Conservation (phyloP, 2,888 invertebrate species). For the Drosophila demipolita region DNA sequence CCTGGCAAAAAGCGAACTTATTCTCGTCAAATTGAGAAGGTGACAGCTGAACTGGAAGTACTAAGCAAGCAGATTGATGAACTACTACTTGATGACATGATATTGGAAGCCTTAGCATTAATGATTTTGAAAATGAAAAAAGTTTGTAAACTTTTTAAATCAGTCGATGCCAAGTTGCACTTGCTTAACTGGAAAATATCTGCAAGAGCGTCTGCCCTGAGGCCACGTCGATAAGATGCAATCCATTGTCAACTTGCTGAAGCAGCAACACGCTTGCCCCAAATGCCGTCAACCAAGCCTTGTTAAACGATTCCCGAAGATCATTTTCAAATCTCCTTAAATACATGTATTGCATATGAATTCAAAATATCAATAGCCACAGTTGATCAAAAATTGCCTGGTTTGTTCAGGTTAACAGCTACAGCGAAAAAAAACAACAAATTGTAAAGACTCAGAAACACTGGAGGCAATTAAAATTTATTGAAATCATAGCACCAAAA, state of each 20-base stretch:
- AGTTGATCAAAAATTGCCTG: neutral
- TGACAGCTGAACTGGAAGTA: too few relatives aligned
- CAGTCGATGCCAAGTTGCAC: too few relatives aligned
- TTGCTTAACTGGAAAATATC: neutral
- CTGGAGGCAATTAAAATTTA: slow-evolving; percentile 49
- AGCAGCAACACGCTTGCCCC: neutral
- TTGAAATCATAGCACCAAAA: slow-evolving; percentile 42
- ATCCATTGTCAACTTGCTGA: neutral
- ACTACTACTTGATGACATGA: too few relatives aligned
- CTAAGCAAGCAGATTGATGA: too few relatives aligned
- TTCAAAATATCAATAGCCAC: neutral
- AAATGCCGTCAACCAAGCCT: neutral
- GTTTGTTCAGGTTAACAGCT: neutral
- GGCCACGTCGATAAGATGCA: neutral
- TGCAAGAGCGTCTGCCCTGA: neutral
- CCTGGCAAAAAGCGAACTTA: neutral
- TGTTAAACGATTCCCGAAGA: neutral
- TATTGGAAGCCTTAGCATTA: too few relatives aligned
- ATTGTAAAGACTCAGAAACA: slow-evolving; percentile 55
- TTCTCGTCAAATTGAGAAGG: too few relatives aligned
- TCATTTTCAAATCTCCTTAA: neutral
- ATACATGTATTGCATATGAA: neutral
- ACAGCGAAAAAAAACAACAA: slow-evolving; percentile 31
- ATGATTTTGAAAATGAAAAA: too few relatives aligned
- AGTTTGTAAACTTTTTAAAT: too few relatives aligned